phyloP scores from a whole-genome alignment of 2,888 invertebrate species.

The Scaptodrosophila latifasciaeformis region DNA sequence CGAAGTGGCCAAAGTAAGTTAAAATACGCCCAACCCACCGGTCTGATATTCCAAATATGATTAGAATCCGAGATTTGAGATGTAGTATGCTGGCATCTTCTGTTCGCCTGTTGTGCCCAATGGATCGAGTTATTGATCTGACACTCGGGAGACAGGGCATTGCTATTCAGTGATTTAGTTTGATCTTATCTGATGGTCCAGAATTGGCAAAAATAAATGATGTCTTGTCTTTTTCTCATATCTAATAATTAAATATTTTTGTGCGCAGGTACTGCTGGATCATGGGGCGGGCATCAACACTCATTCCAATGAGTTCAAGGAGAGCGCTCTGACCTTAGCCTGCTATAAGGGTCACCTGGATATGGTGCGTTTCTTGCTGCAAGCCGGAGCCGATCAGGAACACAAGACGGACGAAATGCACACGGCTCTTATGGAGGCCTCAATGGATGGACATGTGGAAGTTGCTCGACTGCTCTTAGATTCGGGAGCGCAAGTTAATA shows the following conservation, averaged over 20 bases:
- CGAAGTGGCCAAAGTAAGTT: conserved; percentile 85
- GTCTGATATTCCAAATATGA: conserved; percentile 74
- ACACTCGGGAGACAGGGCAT: conserved; percentile 27
- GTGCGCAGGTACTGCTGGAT: conserved; percentile 83
- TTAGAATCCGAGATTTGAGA: conserved; percentile 81
- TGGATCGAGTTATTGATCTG: conserved; percentile 72
- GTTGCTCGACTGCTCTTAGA: conserved; percentile 95
- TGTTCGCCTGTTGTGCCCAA: conserved; percentile 21
- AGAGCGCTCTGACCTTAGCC: conserved; percentile 95
- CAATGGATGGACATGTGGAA: conserved; percentile 99
- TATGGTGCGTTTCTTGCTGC: conserved; percentile 96
- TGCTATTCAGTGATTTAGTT: conserved; percentile 65
- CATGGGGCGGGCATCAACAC: conserved; percentile 99
- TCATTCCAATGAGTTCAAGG: conserved; percentile 99
- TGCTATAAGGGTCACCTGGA: conserved; percentile 97
- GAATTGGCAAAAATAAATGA: neutral
- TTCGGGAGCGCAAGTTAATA: conserved; percentile 97
- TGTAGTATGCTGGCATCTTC: conserved; percentile 36
- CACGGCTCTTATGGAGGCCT: conserved; percentile 99
- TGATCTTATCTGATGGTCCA: conserved; percentile 76
- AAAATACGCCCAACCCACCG: neutral
- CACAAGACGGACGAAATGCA: conserved; percentile 99
- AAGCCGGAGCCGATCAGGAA: conserved; percentile 97
- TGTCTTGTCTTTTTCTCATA: neutral
- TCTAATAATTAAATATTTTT: neutral